Evolutionary conservation across 2,113 vertebrate species (phyloP).

Genomic region (Empidonax alnorum): DNA sequence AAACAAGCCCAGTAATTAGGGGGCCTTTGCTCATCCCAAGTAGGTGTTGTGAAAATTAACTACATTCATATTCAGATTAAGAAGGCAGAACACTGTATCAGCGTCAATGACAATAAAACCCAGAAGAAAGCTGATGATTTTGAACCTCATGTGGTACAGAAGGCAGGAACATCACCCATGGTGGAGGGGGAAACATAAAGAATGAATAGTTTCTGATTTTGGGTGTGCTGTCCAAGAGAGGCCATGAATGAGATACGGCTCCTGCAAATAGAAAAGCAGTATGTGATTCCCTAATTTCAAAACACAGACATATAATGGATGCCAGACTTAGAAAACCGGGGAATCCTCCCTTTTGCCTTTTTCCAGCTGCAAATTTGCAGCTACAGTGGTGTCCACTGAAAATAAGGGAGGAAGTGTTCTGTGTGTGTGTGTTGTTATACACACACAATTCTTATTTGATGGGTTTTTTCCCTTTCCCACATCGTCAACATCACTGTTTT

Average conservation of each 20-base stretch:
- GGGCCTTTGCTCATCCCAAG: background rate
- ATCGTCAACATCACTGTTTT: background rate
- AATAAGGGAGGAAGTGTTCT: background rate
- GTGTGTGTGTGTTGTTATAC: background rate
- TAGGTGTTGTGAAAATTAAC: background rate
- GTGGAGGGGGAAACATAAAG: background rate
- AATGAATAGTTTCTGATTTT: background rate
- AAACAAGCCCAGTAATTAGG: background rate
- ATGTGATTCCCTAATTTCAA: background rate
- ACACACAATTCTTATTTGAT: background rate
- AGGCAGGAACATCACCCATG: background rate
- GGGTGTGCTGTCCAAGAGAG: rapidly evolving
- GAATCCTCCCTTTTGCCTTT: background rate
- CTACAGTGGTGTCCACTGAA: background rate
- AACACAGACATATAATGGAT: background rate
- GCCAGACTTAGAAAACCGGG: background rate
- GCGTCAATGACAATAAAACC: background rate
- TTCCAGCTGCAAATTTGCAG: background rate
- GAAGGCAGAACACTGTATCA: background rate
- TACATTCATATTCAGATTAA: background rate
- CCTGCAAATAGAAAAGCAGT: background rate
- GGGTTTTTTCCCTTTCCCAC: background rate
- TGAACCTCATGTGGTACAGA: background rate
- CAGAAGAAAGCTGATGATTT: background rate
- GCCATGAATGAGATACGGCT: background rate